phyloP scores from a whole-genome alignment of 2,113 vertebrate genomes.

The Himantopus leucocephalus region DNA sequence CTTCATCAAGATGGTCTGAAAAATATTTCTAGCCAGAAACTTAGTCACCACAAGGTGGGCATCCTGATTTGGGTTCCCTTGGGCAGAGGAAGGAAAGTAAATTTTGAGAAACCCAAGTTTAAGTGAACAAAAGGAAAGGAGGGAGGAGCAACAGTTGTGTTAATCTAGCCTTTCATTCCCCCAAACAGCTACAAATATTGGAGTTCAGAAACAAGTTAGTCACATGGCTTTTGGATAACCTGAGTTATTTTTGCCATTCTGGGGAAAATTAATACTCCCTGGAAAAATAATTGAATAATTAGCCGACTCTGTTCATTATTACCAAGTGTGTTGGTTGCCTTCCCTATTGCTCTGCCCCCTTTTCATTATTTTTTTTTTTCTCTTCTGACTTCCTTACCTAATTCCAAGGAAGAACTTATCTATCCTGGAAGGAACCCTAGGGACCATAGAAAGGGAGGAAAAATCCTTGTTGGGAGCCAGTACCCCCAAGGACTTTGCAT shows the following conservation, averaged over 20 bases:
- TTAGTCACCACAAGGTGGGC: background rate
- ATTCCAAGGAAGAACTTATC: background rate
- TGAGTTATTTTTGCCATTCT: background rate
- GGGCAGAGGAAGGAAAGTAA: background rate
- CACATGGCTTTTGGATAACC: background rate
- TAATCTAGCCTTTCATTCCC: background rate
- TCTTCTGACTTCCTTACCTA: background rate
- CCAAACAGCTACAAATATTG: background rate
- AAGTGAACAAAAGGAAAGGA: background rate
- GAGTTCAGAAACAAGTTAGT: background rate
- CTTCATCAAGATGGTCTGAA: background rate
- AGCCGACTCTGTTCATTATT: background rate
- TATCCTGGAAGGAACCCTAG: background rate
- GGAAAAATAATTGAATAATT: background rate
- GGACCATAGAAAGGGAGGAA: background rate
- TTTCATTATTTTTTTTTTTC: background rate
- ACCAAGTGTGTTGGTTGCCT: background rate
- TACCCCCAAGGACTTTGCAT: background rate
- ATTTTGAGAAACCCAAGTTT: background rate
- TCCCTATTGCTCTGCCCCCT: background rate
- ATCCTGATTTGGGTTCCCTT: background rate
- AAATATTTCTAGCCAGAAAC: background rate
- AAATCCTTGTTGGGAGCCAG: background rate
- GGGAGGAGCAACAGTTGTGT: background rate
- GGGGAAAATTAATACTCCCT: background rate